Evolutionary conservation across 2,113 vertebrate genomes (phyloP), one percentile per base, ranked within the genome.

Genomic region (Nanger granti): DNA sequence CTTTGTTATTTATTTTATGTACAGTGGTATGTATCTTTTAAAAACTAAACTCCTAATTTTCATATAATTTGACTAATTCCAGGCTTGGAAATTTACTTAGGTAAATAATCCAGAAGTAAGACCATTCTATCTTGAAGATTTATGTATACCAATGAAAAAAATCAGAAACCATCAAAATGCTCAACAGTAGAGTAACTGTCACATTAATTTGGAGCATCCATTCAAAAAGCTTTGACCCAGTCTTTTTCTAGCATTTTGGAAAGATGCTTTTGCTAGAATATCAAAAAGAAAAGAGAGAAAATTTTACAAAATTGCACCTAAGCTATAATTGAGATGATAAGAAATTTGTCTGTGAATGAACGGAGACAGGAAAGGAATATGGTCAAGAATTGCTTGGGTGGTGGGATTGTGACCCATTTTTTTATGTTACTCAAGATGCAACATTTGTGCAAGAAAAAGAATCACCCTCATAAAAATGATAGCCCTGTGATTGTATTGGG

Each of bases 391-490:
- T 88, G 34, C 44, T 22, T 28, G 24, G 34, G 55, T 29, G 59
- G n/a, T 29, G 82, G 37, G 41, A 87, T 3, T 44, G 47, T 18
- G 60, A 87, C 87, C 89, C 26, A 94, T 37, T 89, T 84, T 59
- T 59, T 64, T 4, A 34, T 87, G 95, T 85, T 69, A 57, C 55
- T 49, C n/a, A 66, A 66, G 49, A 85, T 54, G 90, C 41, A 92
- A 34, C 84, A 76, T 95, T 95, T 95, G 62, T 85, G 52, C 59
- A 79, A 97, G 89, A 91, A 79, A 87, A 92, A 66, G 86, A 94
- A 88, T 95, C 47, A 64, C 37, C 15, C 95, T 96, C 88, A 1
- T 97, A 94, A 97, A 96, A 94, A 90, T 54, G 64, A 96, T 84
- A 55, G 57, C 18, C 28, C 69, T 37, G 8, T 76, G 88, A 94